Evolutionary conservation across 2,113 vertebrate species (phyloP).

Genomic region (Paradoxurus hermaphroditus): DNA sequence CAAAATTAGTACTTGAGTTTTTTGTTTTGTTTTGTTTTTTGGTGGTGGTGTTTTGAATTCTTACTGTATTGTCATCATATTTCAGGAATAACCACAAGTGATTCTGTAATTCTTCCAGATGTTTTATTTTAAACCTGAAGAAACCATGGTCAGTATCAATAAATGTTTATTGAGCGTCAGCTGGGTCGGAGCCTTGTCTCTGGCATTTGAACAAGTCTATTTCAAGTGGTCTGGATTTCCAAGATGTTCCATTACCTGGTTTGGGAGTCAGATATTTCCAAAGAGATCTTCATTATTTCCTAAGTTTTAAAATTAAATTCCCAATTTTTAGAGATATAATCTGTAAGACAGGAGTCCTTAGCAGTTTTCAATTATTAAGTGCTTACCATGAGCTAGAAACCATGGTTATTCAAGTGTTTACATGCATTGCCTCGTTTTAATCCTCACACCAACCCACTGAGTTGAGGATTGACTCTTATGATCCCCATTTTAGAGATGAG

Average conservation of each 20-base stretch:
- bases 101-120: slow-evolving; percentile 38
- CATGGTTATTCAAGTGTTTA: not conserved
- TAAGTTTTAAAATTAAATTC: not conserved
- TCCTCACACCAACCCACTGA: not conserved
- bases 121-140: slow-evolving; percentile 49
- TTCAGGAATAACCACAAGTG: slow-evolving; percentile 39
- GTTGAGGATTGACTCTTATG: not conserved
- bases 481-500: not conserved
- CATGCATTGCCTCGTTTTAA: not conserved
- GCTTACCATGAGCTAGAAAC: not conserved
- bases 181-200: not conserved
- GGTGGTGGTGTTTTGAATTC: not conserved
- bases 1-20: not conserved
- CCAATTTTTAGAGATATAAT: not conserved
- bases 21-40: not conserved
- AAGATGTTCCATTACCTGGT: not conserved
- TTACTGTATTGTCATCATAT: not conserved
- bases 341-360: not conserved
- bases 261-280: slow-evolving; percentile 9
- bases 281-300: not conserved
- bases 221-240: not conserved
- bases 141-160: slow-evolving; percentile 14
- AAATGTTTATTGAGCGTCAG: not conserved
- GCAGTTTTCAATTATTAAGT: slow-evolving; percentile 11
- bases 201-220: not conserved